Conservation (phyloP, 2,888 invertebrate genomes). For the Sussaba pulchella region DNA sequence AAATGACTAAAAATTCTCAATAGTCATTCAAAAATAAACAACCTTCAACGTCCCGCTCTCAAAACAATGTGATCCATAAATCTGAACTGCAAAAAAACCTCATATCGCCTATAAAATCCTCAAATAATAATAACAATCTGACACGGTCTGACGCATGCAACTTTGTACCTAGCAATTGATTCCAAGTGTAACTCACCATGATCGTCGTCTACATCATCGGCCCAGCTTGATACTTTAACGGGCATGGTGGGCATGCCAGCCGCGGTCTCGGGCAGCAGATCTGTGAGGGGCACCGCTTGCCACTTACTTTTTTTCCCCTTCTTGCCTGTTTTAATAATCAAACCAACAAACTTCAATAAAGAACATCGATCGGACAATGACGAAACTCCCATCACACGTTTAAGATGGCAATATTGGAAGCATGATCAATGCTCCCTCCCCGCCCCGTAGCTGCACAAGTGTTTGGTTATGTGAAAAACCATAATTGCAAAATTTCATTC, state of each 20-base stretch:
- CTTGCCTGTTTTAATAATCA: conserved; percentile 88
- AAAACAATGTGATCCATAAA: no score
- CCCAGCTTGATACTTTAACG: conserved; percentile 88
- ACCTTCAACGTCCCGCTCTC: no score
- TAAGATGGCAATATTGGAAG: conserved; percentile 74
- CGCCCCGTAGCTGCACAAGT: conserved; percentile 62
- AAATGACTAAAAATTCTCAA: no score
- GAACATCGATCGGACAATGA: conserved; percentile 46
- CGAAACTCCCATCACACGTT: conserved; percentile 11
- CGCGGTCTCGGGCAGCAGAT: conserved; percentile 91
- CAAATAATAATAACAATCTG: conserved; percentile 12
- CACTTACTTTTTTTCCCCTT: conserved; percentile 92
- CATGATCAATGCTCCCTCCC: conserved; percentile 80
- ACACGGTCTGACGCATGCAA: background rate
- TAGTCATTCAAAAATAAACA: no score
- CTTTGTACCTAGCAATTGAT: conserved; percentile 1
- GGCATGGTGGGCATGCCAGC: conserved; percentile 86
- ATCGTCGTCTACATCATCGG: conserved; percentile 93
- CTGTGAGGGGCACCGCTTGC: conserved; percentile 92
- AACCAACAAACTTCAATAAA: no score
- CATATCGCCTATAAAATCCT: no score
- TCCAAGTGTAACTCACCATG: conserved; percentile 86
- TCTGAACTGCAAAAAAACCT: no score
- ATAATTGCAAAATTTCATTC: conserved; percentile 47
- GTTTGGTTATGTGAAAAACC: conserved; percentile 80